Percentiles rank a stretch among this genome's conserved stretches.
phyloP scores from a whole-genome alignment of 2,888 invertebrate genomes.

The Plutella xylostella region DNA sequence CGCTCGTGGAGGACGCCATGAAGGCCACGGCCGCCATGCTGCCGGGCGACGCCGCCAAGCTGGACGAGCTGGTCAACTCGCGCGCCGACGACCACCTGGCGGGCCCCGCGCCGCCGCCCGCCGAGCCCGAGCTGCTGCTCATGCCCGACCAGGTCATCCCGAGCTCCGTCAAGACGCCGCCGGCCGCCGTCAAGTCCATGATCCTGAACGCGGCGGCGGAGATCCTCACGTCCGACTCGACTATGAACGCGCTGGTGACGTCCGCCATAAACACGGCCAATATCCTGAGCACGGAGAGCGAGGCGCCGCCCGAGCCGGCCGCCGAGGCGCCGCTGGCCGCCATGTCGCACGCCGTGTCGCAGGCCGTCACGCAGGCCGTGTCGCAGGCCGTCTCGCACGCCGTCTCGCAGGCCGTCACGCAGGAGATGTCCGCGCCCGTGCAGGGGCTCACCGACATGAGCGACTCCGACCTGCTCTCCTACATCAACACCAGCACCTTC shows the following conservation, averaged over 20 bases:
- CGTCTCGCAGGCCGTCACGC: conserved; percentile 58
- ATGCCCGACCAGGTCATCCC: conserved; percentile 39
- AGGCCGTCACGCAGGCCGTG: conserved; percentile 60
- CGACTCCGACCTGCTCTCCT: conserved; percentile 88
- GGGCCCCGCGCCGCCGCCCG: conserved; percentile 23
- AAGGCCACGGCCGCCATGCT: conserved; percentile 55
- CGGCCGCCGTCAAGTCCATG: conserved; percentile 79
- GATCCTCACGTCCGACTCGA: conserved; percentile 73
- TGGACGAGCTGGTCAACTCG: conserved; percentile 72
- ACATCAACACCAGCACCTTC: conserved; percentile 91
- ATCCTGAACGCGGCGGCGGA: conserved; percentile 80
- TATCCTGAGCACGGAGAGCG: conserved; percentile 45
- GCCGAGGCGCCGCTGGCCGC: conserved; percentile 48
- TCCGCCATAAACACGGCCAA: conserved; percentile 64
- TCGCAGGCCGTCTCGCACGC: conserved; percentile 60
- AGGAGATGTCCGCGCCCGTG: conserved; percentile 71
- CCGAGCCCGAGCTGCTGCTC: conserved; percentile 39
- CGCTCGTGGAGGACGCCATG: conserved; percentile 59
- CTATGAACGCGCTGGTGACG: conserved; percentile 69
- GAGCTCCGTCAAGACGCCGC: conserved; percentile 63
- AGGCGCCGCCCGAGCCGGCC: conserved; percentile 36
- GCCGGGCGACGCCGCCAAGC: conserved; percentile 42
- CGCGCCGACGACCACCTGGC: conserved; percentile 54
- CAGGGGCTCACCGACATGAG: conserved; percentile 86
- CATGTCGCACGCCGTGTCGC: conserved; percentile 65